phyloP scores from a whole-genome alignment of 2,113 vertebrate species.

The Toxotes jaculatrix region DNA sequence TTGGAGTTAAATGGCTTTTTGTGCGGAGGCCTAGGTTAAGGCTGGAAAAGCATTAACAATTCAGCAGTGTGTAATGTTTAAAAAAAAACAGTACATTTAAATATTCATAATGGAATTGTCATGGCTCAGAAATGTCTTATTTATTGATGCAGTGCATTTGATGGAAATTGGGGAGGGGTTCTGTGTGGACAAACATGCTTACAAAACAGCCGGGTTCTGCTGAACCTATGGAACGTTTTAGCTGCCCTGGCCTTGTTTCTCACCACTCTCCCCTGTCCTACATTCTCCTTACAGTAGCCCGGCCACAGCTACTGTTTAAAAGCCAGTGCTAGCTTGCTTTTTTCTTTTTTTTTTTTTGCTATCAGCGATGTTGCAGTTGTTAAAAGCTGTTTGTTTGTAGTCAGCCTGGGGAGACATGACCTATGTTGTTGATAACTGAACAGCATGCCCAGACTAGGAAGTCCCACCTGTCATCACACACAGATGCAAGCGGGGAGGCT shows the following conservation, averaged over 20 bases:
- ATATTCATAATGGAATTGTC: constrained; percentile 76
- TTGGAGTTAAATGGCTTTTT: constrained; percentile 53
- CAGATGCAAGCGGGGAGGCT: constrained; percentile 2
- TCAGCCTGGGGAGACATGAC: constrained; percentile 27
- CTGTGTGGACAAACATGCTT: constrained; percentile 34
- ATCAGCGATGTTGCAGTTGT: constrained; percentile 22
- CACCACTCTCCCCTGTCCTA: not conserved
- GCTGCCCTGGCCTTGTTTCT: constrained; percentile 22
- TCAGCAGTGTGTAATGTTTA: constrained; percentile 59
- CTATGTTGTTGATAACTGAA: constrained; percentile 14
- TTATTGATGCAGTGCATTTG: constrained; percentile 70
- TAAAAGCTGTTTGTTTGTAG: constrained; percentile 38
- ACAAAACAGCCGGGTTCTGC: constrained; percentile 9
- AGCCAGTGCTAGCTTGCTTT: not conserved
- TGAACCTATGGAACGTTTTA: constrained; percentile 3
- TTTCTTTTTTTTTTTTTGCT: not conserved
- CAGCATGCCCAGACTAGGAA: constrained; percentile 12
- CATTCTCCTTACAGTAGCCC: constrained; percentile 19
- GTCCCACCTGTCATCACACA: constrained; percentile 35
- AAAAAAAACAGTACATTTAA: constrained; percentile 69
- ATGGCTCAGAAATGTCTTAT: constrained; percentile 53
- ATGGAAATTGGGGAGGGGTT: constrained; percentile 50
- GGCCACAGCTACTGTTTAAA: not conserved
- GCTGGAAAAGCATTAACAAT: constrained; percentile 65
- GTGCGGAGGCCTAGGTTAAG: constrained; percentile 21